Evolutionary conservation across 2,113 vertebrate genomes (phyloP).

Genomic region (Numida meleagris): DNA sequence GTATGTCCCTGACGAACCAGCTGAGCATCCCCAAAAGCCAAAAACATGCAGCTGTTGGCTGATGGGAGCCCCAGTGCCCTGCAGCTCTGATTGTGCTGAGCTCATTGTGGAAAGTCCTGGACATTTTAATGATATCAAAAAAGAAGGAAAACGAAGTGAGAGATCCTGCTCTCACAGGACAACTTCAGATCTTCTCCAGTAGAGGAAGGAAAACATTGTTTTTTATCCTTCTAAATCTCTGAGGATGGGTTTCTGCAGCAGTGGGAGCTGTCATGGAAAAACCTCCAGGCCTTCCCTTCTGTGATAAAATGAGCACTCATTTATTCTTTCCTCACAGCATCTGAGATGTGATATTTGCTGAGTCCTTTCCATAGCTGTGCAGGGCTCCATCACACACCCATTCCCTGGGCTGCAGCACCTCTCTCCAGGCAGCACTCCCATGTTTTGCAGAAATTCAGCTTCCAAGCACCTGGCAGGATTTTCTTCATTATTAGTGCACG

Average conservation of each 20-base stretch:
- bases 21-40: background rate
- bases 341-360: background rate
- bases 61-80: background rate
- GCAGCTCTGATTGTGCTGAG: background rate
- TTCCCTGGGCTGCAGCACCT: background rate
- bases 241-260: background rate
- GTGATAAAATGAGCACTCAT: background rate
- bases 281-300: background rate
- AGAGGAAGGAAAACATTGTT: background rate
- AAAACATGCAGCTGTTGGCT: background rate
- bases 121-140: no score
- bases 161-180: no score
- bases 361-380: background rate
- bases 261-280: background rate
- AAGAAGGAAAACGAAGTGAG: no score
- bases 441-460: background rate
- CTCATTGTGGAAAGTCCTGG: background rate
- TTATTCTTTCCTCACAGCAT: background rate
- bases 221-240: background rate
- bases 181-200: no score
- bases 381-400: background rate
- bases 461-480: background rate
- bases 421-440: no score
- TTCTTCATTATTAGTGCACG: background rate
- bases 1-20: background rate